A percentile compares a stretch with the other conserved stretches of the same genome.
Evolutionary conservation across 2,888 invertebrate species (phyloP).

Genomic region (Lycaena phlaeas): DNA sequence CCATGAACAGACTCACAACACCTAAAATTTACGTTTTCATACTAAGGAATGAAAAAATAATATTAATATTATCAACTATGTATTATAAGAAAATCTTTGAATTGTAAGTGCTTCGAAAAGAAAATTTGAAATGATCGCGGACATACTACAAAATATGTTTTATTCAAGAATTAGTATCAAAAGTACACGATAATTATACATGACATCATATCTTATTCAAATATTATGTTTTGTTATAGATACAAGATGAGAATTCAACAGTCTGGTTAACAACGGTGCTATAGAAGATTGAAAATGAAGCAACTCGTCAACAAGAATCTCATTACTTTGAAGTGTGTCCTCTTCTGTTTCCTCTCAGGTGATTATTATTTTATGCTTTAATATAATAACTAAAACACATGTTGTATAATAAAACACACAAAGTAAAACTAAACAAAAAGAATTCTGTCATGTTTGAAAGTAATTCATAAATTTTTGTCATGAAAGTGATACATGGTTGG

Average conservation of each 20-base stretch:
- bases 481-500: neutral
- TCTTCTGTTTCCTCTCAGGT: constrained; percentile 88
- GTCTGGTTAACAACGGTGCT: constrained; percentile 21
- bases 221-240: constrained; percentile 35
- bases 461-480: neutral
- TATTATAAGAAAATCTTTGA: too few species aligned
- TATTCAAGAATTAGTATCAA: too few species aligned
- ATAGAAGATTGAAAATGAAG: constrained; percentile 35
- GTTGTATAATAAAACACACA: neutral
- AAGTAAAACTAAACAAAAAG: neutral
- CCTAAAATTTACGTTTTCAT: too few species aligned
- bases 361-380: constrained; percentile 23
- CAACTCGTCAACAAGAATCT: constrained; percentile 77
- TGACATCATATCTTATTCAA: too few species aligned
- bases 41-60: too few species aligned
- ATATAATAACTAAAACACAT: neutral
- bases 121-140: too few species aligned
- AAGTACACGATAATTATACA: too few species aligned
- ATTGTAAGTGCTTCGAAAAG: too few species aligned
- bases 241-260: constrained; percentile 31
- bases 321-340: constrained; percentile 83
- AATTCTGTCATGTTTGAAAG: neutral
- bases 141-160: too few species aligned
- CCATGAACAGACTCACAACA: too few species aligned
- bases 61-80: too few species aligned